phyloP scores from a whole-genome alignment of 2,113 vertebrate genomes.

The Ceratotherium simum region DNA sequence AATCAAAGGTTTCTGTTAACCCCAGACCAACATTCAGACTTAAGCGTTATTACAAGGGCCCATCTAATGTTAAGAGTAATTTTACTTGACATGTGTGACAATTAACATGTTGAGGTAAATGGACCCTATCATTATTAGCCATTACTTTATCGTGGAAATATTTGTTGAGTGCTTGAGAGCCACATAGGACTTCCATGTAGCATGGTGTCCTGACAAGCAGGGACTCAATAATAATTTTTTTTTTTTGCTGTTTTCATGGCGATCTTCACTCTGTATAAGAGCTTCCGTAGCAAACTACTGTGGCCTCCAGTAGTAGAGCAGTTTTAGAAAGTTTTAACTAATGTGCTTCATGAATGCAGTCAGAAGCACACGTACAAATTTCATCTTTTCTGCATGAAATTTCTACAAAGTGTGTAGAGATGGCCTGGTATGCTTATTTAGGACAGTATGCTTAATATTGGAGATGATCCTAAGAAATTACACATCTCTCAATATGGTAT shows the following conservation, averaged over 20 bases:
- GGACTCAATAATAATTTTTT: not conserved
- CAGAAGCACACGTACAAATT: not conserved
- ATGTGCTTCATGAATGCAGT: not conserved
- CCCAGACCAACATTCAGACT: not conserved
- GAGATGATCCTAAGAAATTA: slow-evolving; percentile 66
- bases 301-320: not conserved
- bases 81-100: slow-evolving; percentile 11
- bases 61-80: not conserved
- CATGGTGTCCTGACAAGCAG: not conserved
- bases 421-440: not conserved
- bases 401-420: not conserved
- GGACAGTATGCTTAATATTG: slow-evolving; percentile 65
- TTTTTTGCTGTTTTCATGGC: not conserved
- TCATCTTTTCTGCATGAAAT: not conserved
- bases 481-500: slow-evolving; percentile 70
- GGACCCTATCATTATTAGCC: not conserved
- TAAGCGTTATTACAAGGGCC: not conserved
- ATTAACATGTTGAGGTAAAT: not conserved
- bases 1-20: slow-evolving; percentile 14
- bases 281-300: not conserved
- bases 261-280: not conserved
- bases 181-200: not conserved
- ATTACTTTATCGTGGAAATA: not conserved
- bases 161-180: not conserved
- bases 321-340: not conserved